Evolutionary conservation across 2,113 vertebrate species (phyloP), one percentile per base, ranked within the genome.

Genomic region (Lepus americanus): DNA sequence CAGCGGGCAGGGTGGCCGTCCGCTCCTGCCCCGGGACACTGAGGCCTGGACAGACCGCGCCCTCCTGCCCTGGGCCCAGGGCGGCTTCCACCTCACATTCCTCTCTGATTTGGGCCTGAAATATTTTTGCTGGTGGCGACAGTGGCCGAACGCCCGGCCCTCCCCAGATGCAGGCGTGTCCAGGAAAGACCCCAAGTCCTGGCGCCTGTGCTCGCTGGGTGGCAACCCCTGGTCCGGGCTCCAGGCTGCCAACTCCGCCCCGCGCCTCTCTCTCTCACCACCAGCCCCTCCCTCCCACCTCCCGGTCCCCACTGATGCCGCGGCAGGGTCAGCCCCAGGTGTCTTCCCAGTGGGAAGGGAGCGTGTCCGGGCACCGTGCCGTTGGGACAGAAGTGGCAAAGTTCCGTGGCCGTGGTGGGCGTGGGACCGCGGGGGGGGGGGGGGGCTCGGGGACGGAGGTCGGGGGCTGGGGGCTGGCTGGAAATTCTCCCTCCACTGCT

Each of bases 311-410:
- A 85, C 97, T 97, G 96, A 97, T 97, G 95, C 90, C 74, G 0
- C 82, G 5, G 73, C 94, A 91, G 94, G 94, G 17, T n/a, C 27
- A 94, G 44, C 94, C 96, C 29, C 53, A 67, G 87, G 36, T 55
- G 93, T 90, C 92, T 98, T 97, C 96, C 79, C 36, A 95, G 96
- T 95, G 94, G 93, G 90, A 97, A 92, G 89, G 89, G 94, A 96
- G 94, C 85, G 51, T 81, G 94, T 72, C 97, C 97, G 96, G 1
- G 74, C 49, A 87, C 44, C 51, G 0, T 0, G 78, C 44, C 44
- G 44, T 44, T 44, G 44, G 44, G 44, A 44, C 44, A 44, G 44
- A 44, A 44, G 44, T 44, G 44, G 44, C 44, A 7, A 44, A 44
- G 44, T 44, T 7, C 44, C 44, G 36, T 2, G 23, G 12, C 29